Evolutionary conservation across 2,797 vertebrate genomes (phyloP).

Genomic region (Hydrolagus colliei): DNA sequence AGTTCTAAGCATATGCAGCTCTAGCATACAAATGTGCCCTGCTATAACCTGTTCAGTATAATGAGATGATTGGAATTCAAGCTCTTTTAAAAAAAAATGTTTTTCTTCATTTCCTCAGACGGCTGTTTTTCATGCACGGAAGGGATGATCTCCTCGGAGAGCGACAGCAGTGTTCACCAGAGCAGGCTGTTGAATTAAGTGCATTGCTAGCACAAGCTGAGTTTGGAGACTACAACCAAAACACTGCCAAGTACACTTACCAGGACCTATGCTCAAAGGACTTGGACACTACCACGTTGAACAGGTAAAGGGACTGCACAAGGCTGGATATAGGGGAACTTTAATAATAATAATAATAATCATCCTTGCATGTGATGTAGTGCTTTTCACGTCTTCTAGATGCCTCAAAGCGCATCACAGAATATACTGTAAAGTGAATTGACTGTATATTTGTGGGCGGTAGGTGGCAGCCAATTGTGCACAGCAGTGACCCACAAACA

Average conservation of each 20-base stretch:
- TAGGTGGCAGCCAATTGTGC: too few species aligned
- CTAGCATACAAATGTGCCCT: too few species aligned
- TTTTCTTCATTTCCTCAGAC: conserved; percentile 55
- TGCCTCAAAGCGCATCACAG: too few species aligned
- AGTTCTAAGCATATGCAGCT: too few species aligned
- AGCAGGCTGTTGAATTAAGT: conserved; percentile 83
- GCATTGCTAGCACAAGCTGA: conserved; percentile 86
- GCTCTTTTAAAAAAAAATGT: background rate
- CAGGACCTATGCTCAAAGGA: conserved; percentile 80
- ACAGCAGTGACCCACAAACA: too few species aligned
- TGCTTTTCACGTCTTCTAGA: too few species aligned
- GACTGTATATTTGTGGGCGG: too few species aligned
- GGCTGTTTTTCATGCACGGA: conserved; percentile 89
- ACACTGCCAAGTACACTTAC: conserved; percentile 90
- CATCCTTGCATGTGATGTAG: too few species aligned
- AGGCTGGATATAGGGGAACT: background rate
- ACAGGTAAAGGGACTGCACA: conserved; percentile 62
- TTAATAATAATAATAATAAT: too few species aligned
- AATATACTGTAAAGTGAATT: too few species aligned
- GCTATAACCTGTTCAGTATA: too few species aligned
- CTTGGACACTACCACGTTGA: conserved; percentile 61
- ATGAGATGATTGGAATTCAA: too few species aligned
- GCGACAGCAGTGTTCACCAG: conserved; percentile 79
- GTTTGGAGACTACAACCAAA: conserved; percentile 95
- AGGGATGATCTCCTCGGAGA: conserved; percentile 88